Conservation (phyloP, 2,797 vertebrate species). For the Xiphorhynchus erythropygius region DNA sequence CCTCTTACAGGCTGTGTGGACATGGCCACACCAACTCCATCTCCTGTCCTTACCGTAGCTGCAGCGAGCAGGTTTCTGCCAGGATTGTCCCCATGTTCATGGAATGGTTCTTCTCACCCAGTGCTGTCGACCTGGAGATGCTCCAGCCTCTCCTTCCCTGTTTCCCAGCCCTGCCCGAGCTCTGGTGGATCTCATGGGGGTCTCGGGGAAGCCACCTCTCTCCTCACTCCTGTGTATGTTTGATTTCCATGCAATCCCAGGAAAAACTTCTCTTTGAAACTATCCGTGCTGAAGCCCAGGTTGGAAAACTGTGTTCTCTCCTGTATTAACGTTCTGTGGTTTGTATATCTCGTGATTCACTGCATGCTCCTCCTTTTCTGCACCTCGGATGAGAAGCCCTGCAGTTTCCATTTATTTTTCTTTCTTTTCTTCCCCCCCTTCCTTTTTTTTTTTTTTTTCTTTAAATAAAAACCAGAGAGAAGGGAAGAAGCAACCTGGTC, state of each 20-base stretch:
- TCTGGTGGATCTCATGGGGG: background rate
- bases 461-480: constrained; percentile 38
- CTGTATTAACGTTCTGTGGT: constrained; percentile 81
- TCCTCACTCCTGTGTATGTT: constrained; percentile 73
- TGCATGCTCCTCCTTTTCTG: constrained; percentile 76
- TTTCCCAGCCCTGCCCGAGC: background rate
- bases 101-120: background rate
- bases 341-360: constrained; percentile 68
- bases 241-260: constrained; percentile 83
- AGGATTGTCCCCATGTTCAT: background rate
- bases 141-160: background rate
- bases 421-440: background rate
- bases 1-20: background rate
- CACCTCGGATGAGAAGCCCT: constrained; percentile 46
- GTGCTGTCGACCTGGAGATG: background rate
- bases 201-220: background rate
- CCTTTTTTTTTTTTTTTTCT: background rate
- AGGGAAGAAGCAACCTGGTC: constrained; percentile 35
- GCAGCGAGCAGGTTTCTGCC: constrained; percentile 15
- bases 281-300: constrained; percentile 91
- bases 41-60: constrained; percentile 1
- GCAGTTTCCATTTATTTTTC: constrained; percentile 61
- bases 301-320: constrained; percentile 83
- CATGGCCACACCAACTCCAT: background rate
- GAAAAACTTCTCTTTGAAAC: constrained; percentile 93